A percentile compares a stretch with the other conserved stretches of the same genome.
Evolutionary conservation across 2,888 invertebrate genomes (phyloP).

Genomic region (Myopa testacea): DNA sequence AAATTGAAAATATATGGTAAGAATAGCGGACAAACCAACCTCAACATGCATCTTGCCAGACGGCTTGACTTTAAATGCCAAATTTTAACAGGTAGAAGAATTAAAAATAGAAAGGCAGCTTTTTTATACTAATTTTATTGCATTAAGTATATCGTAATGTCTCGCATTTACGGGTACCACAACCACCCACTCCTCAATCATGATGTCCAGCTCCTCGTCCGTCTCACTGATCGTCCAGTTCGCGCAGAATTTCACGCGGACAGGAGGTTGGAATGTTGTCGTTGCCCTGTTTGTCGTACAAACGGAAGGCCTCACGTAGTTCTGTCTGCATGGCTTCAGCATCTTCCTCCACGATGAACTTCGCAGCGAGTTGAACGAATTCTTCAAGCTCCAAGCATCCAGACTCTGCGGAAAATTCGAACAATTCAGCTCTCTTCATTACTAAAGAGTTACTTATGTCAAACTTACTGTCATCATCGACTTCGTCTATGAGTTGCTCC

Average conservation of each 20-base stretch:
- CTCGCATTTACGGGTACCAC: constrained; percentile 99
- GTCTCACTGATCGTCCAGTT: constrained; percentile 96
- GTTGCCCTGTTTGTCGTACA: constrained; percentile 98
- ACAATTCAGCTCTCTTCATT: not conserved
- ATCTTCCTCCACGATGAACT: constrained; percentile 98
- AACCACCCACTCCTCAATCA: constrained; percentile 98
- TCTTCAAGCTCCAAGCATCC: constrained; percentile 96
- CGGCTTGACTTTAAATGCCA: too few species aligned
- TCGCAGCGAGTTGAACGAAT: constrained; percentile 94
- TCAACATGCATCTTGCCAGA: too few species aligned
- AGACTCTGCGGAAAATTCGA: constrained; percentile 77
- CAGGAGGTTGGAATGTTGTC: constrained; percentile 94
- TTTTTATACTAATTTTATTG: too few species aligned
- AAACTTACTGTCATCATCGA: constrained; percentile 93
- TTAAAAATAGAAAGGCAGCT: too few species aligned
- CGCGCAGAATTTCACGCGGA: constrained; percentile 92
- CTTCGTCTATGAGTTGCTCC: constrained; percentile 97
- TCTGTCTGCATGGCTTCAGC: constrained; percentile 98
- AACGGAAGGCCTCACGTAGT: constrained; percentile 97
- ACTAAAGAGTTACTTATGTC: not conserved
- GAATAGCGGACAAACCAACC: too few species aligned
- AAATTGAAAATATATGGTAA: too few species aligned
- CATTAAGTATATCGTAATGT: too few species aligned
- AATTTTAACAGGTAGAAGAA: too few species aligned
- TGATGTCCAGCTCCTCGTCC: constrained; percentile 93